A percentile compares a stretch with the other conserved stretches of the same genome.
Evolutionary conservation across 2,113 vertebrate genomes (phyloP).

Genomic region (Callaeas wilsoni): DNA sequence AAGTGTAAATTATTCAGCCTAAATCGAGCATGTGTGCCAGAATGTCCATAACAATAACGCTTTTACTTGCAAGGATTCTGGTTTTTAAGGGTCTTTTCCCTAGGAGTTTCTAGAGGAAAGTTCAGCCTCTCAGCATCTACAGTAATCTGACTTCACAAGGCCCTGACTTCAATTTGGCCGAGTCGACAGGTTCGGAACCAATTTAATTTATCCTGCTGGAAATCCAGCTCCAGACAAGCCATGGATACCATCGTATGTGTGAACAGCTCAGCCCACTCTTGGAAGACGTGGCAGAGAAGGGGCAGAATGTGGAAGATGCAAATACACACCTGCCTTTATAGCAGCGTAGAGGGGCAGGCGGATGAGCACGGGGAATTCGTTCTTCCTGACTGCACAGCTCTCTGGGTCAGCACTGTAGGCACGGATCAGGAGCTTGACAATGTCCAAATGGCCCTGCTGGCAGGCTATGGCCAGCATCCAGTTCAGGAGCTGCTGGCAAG

Average conservation of each 20-base stretch:
- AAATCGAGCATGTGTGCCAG: background rate
- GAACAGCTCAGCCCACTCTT: background rate
- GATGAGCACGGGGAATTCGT: constrained; percentile 86
- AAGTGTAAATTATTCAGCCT: constrained; percentile 2
- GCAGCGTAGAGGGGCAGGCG: constrained; percentile 88
- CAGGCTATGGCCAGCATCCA: constrained; percentile 90
- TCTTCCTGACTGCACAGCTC: constrained; percentile 78
- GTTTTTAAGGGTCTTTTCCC: background rate
- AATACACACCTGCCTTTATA: constrained; percentile 80
- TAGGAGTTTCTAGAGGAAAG: background rate
- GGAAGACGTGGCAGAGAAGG: background rate
- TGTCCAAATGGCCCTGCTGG: constrained; percentile 81
- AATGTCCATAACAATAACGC: background rate
- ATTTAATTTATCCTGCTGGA: background rate
- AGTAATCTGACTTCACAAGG: background rate
- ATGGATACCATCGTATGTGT: background rate
- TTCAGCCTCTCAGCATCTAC: background rate
- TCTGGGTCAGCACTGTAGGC: constrained; percentile 80
- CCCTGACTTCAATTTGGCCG: background rate
- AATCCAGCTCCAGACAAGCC: background rate
- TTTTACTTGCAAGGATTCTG: background rate
- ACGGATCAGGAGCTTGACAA: constrained; percentile 84
- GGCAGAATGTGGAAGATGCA: too few relatives aligned
- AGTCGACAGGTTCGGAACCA: background rate
- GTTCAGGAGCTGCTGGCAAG: constrained; percentile 81